These are phyloP conservation scores for Anas bernieri DNA, from an alignment of 2,797 vertebrate species.

Conservation along the genomic window DNA sequence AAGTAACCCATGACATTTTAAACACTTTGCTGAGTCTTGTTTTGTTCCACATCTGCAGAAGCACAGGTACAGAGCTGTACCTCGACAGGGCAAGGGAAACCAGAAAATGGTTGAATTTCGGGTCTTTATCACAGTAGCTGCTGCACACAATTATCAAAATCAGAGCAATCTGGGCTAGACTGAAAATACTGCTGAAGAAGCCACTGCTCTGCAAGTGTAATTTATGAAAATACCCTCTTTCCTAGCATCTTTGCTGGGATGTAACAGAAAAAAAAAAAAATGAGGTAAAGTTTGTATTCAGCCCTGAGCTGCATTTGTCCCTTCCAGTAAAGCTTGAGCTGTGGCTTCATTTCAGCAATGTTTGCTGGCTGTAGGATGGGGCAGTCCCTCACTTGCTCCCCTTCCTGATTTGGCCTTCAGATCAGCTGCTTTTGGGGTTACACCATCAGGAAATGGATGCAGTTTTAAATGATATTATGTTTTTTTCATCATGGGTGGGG, in stretches of 20 bases:
- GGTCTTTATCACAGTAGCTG: conserved; percentile 54
- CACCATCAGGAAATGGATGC: neutral
- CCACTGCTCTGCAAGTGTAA: neutral
- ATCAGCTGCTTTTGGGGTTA: neutral
- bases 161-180: conserved; percentile 16
- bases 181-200: neutral
- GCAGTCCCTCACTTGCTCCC: neutral
- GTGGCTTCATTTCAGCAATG: neutral
- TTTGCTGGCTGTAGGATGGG: no score
- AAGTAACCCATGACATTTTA: conserved; percentile 80
- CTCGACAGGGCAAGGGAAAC: neutral
- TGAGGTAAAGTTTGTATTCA: neutral
- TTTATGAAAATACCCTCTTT: neutral
- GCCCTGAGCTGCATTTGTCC: neutral
- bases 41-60: neutral
- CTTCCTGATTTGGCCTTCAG: neutral
- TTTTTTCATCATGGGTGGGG: neutral
- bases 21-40: conserved; percentile 67
- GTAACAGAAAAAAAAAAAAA: neutral
- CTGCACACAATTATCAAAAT: conserved; percentile 41
- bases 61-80: neutral
- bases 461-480: neutral
- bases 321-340: neutral
- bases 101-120: conserved; percentile 54
- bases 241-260: neutral